Conservation (phyloP, 1,140 invertebrate genomes). For the Zaprionus ornatus region DNA sequence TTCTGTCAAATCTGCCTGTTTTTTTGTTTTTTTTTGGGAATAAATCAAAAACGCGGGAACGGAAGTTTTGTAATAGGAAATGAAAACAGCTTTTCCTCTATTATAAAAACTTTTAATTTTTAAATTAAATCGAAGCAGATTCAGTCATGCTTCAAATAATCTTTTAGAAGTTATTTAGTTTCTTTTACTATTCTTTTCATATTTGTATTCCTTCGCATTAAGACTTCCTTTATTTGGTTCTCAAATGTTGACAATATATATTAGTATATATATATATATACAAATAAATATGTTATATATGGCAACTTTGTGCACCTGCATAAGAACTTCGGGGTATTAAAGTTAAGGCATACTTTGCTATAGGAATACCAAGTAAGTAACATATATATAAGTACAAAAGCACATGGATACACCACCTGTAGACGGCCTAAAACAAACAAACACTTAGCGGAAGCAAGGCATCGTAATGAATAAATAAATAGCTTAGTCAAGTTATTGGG, state of each 20-base stretch:
- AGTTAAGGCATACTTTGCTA: neutral
- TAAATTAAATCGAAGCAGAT: too few relatives aligned
- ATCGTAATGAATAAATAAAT: neutral
- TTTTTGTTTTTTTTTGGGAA: neutral
- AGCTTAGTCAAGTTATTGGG: neutral
- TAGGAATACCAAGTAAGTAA: neutral
- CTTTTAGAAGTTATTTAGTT: too few relatives aligned
- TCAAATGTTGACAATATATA: too few relatives aligned
- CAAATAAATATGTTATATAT: neutral
- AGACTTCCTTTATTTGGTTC: too few relatives aligned
- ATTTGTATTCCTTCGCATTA: too few relatives aligned
- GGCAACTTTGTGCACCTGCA: neutral
- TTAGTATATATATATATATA: too few relatives aligned
- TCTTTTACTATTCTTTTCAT: neutral
- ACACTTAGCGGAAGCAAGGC: conserved; percentile 5
- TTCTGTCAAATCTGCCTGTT: neutral
- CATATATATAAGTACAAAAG: neutral
- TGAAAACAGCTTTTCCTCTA: too few relatives aligned
- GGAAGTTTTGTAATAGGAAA: too few relatives aligned
- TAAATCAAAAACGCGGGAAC: too few relatives aligned
- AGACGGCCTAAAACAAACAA: conserved; percentile 23
- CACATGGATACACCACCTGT: conserved; percentile 55
- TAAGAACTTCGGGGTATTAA: neutral
- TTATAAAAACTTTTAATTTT: neutral
- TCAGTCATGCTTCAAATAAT: too few relatives aligned